Conservation (phyloP, 2,888 invertebrate genomes). For the Chrysomela aeneicollis region DNA sequence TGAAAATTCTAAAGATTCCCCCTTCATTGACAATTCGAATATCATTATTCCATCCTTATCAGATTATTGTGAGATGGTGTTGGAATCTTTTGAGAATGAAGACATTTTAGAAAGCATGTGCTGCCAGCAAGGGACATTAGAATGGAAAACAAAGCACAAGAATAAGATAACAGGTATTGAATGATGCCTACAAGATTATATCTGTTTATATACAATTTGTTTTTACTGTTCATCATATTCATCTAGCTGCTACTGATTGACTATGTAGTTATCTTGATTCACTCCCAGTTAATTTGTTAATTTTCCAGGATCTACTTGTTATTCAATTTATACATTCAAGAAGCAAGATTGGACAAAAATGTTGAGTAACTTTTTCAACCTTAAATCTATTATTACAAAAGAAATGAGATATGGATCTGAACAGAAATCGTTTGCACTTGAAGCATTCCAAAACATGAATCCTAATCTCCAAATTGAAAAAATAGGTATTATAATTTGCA, state of each 20-base stretch:
- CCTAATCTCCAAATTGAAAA: not conserved
- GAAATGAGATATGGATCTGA: constrained; percentile 17
- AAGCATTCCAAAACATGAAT: not conserved
- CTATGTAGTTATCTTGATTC: not conserved
- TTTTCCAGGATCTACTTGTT: not conserved
- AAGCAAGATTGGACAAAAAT: constrained; percentile 21
- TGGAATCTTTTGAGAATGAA: not conserved
- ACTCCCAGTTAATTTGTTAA: not conserved
- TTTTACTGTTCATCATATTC: too few relatives aligned
- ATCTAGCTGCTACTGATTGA: too few relatives aligned
- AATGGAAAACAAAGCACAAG: not conserved
- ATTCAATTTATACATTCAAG: constrained; percentile 22
- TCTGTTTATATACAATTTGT: not conserved
- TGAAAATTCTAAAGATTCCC: not conserved
- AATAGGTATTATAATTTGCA: not conserved
- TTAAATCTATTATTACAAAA: constrained; percentile 10
- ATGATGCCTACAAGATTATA: not conserved
- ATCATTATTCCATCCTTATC: not conserved
- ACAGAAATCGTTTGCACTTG: not conserved
- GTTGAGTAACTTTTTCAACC: not conserved
- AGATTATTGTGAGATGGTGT: not conserved
- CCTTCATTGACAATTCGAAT: not conserved
- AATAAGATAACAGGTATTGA: not conserved
- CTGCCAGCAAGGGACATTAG: not conserved
- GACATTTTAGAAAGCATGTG: too few relatives aligned